A percentile compares a stretch with the other conserved stretches of the same genome.
Conservation (phyloP, 2,113 vertebrate species). For the Ornithorhynchus anatinus region DNA sequence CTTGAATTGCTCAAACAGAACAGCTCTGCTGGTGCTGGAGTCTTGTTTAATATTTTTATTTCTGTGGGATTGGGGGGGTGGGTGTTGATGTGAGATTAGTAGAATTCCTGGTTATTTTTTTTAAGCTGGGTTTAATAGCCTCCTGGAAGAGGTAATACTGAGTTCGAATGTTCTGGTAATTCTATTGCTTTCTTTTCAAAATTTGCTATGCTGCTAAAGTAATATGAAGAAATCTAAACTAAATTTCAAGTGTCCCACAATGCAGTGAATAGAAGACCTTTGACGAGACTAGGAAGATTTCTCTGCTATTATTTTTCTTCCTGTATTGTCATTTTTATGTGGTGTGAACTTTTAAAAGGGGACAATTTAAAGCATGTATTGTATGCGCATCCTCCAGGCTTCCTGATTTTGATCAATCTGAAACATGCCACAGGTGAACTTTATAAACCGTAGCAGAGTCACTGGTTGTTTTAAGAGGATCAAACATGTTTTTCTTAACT, state of each 20-base stretch:
- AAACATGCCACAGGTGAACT: constrained; percentile 35
- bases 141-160: constrained; percentile 34
- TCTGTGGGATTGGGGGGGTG: background rate
- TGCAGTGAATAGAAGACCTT: constrained; percentile 32
- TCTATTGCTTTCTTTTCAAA: constrained; percentile 50
- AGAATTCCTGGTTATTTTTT: constrained; percentile 30
- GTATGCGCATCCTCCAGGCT: constrained; percentile 46
- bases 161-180: background rate
- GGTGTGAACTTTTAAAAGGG: background rate
- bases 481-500: constrained; percentile 51
- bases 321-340: background rate
- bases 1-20: constrained; percentile 26
- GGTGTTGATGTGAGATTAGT: background rate
- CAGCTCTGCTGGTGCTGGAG: constrained; percentile 45
- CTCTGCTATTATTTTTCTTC: background rate
- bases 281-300: constrained; percentile 32
- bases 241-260: constrained; percentile 25
- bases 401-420: constrained; percentile 50
- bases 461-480: constrained; percentile 59
- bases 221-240: constrained; percentile 32
- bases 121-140: constrained; percentile 1
- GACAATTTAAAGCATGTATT: constrained; percentile 19
- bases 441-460: constrained; percentile 50
- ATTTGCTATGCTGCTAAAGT: background rate
- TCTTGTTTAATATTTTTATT: background rate